Conservation (phyloP, 1,140 invertebrate species). For the Ooceraea biroi region DNA sequence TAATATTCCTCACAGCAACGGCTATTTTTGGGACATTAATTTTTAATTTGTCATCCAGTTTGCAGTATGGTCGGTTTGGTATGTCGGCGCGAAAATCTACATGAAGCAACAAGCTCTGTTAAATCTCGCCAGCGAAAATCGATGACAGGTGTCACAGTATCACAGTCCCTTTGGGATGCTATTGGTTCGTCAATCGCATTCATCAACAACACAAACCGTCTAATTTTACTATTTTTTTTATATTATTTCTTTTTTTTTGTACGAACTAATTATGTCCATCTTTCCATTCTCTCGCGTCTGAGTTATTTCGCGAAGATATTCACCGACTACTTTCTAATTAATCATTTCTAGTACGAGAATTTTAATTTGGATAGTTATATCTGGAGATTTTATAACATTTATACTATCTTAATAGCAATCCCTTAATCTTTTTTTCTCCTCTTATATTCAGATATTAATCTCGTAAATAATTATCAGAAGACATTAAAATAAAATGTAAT, state of each 20-base stretch:
- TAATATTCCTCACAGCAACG: conserved; percentile 50
- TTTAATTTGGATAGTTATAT: too few species aligned
- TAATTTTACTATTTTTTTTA: too few species aligned
- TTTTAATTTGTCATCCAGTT: conserved; percentile 42
- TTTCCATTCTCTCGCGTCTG: too few species aligned
- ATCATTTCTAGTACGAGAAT: too few species aligned
- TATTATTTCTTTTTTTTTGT: too few species aligned
- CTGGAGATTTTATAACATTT: background rate
- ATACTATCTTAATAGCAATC: background rate
- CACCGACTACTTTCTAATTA: too few species aligned
- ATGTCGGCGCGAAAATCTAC: background rate
- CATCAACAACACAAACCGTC: background rate
- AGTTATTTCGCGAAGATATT: too few species aligned
- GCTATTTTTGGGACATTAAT: conserved; percentile 55
- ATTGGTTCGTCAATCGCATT: background rate
- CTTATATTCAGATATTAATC: background rate
- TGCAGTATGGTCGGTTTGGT: background rate
- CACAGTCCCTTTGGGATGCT: too few species aligned
- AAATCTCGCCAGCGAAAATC: background rate
- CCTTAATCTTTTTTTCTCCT: background rate
- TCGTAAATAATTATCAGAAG: background rate
- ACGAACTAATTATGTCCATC: too few species aligned
- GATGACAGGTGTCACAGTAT: background rate
- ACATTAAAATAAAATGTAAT: background rate
- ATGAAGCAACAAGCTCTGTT: conserved; percentile 1